Evolutionary conservation across 1,140 invertebrate species (phyloP).

Genomic region (Apocrypta bakeri): DNA sequence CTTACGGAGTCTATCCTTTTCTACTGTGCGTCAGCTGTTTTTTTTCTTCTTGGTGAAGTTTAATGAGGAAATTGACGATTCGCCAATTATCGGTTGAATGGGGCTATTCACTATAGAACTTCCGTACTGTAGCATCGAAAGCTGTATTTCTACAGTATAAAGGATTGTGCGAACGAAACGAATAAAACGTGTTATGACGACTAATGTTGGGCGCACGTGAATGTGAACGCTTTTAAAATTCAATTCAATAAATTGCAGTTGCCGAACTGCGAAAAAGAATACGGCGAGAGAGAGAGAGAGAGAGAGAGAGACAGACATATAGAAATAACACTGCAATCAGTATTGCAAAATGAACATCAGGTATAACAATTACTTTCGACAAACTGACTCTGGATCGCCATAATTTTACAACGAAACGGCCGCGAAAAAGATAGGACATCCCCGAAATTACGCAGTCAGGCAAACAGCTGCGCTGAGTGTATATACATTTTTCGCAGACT

Average conservation of each 20-base stretch:
- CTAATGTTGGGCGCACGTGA: background rate
- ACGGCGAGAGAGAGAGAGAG: background rate
- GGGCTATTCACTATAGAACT: background rate
- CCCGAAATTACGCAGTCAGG: background rate
- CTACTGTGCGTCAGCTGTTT: background rate
- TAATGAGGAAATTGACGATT: background rate
- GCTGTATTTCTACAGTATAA: background rate
- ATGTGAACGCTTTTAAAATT: background rate
- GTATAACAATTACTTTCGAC: conserved; percentile 6
- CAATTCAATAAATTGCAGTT: background rate
- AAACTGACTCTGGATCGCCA: background rate
- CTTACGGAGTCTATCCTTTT: background rate
- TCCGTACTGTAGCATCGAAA: background rate
- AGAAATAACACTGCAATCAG: background rate
- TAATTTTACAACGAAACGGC: background rate
- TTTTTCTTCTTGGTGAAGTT: background rate
- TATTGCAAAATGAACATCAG: background rate
- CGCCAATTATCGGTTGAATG: background rate
- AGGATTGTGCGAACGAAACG: too few relatives aligned
- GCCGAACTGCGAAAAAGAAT: background rate
- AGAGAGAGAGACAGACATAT: background rate
- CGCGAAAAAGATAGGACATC: background rate
- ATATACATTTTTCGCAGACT: background rate
- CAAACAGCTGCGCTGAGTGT: background rate
- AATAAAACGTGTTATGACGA: background rate